phyloP scores from a whole-genome alignment of 2,888 invertebrate species.

The Actias luna region DNA sequence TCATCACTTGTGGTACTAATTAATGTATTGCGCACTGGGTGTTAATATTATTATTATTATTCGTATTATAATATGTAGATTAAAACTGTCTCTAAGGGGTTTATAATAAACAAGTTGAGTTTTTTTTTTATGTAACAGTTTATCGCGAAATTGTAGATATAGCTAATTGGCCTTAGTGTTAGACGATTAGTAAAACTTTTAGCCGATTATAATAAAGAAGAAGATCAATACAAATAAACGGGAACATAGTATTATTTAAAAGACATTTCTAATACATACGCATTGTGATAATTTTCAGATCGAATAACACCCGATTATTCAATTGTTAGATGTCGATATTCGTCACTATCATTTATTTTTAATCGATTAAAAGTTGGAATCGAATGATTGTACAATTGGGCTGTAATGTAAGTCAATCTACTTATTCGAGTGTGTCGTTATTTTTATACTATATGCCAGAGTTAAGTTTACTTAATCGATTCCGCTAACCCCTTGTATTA shows the following conservation, averaged over 20 bases:
- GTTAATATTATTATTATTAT: constrained; percentile 61
- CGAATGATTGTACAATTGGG: constrained; percentile 6
- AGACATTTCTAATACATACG: constrained; percentile 58
- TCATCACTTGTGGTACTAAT: constrained; percentile 68
- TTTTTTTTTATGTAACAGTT: constrained; percentile 37
- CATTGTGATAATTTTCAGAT: constrained; percentile 59
- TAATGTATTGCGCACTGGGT: constrained; percentile 71
- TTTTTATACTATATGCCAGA: constrained; percentile 76
- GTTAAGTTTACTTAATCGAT: constrained; percentile 71
- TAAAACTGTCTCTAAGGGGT: constrained; percentile 42
- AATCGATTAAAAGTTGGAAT: constrained; percentile 28
- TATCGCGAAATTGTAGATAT: constrained; percentile 74
- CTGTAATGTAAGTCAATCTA: constrained; percentile 23
- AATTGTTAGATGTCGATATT: constrained; percentile 33
- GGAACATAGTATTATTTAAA: constrained; percentile 71
- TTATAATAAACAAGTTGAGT: constrained; percentile 72
- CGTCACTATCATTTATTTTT: constrained; percentile 20
- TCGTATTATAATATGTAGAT: constrained; percentile 35
- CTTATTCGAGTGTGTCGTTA: constrained; percentile 65
- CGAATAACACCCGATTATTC: constrained; percentile 43
- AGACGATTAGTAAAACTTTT: constrained; percentile 56
- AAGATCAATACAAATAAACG: constrained; percentile 53
- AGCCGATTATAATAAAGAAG: constrained; percentile 25
- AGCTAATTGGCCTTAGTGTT: constrained; percentile 75
- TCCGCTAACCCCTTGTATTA: constrained; percentile 77